Base-by-base conservation (phyloP, 2,797 vertebrate genomes). In the Melanotaenia nigrans region DNA sequence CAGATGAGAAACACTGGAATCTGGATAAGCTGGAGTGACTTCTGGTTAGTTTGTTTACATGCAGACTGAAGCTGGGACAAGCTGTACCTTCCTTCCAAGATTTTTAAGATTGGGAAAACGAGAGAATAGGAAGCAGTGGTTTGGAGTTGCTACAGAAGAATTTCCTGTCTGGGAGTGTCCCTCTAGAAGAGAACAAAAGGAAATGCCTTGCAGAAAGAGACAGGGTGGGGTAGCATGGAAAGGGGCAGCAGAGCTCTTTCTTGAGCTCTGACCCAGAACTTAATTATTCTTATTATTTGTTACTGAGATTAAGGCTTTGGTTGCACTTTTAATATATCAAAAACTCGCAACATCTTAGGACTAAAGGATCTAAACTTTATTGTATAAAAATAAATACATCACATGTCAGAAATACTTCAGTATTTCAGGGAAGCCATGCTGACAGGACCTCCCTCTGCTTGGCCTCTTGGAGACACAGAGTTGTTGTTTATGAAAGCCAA, bases 141-240 rank as follows among this genome's bases (percentile, higher is more conserved):
- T 84, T 91, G 87, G 90, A 87, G 38, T 3, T 1, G 24, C 60
- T 90, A 87, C 89, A 91, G 77, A 65, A 85, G 87, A 88, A 87
- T 90, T 90, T 93, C 91, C 90, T 90, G 82, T 79, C 79, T 73
- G 85, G 86, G 88, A 84, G 86, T 80, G 88, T 61, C 78, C 36
- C 8, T 66, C 71, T 62, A 66, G 38, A 64, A 73, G 22, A 65
- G 78, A 80, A 80, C 78, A 73, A 85, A 83, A 88, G 85, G 88
- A 93, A 91, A 90, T 90, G 75, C 73, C 79, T 88, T 62, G 61
- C 49, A 55, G 33, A 65, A 63, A 64, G 36, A 81, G 25, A 73
- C 20, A 25, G 63, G 49, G 30, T 28, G 47, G 51, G 30, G 54
- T 54, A 24, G 51, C 12, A 7, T 54, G 49, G 35, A 59, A 20